A percentile compares a stretch with the other conserved stretches of the same genome.
Evolutionary conservation across 2,113 vertebrate species (phyloP).

Genomic region (Perca schrenkii): DNA sequence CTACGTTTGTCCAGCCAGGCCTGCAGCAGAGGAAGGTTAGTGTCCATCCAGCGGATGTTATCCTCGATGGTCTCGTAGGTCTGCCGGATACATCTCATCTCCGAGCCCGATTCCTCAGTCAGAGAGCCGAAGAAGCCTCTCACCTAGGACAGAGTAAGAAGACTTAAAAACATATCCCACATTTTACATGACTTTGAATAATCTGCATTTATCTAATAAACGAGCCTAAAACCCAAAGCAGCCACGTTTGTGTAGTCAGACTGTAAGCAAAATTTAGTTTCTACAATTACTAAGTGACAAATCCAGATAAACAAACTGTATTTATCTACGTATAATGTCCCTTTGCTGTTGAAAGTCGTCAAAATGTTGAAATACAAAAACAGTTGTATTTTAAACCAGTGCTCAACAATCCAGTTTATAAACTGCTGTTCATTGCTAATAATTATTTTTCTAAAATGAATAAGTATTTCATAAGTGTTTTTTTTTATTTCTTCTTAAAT

Average conservation of each 20-base stretch:
- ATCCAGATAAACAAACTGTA: no score
- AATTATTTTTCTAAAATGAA: neutral
- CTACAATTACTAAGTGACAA: no score
- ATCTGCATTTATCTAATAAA: neutral
- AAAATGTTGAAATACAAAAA: neutral
- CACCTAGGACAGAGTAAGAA: slow-evolving; percentile 76
- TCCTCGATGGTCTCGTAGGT: slow-evolving; percentile 89
- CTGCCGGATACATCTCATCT: slow-evolving; percentile 90
- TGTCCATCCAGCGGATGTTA: slow-evolving; percentile 91
- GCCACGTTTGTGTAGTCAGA: neutral
- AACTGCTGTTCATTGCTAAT: neutral
- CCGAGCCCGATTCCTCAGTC: slow-evolving; percentile 83
- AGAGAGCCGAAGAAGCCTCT: slow-evolving; percentile 88
- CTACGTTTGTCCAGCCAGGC: slow-evolving; percentile 82
- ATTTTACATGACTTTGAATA: neutral
- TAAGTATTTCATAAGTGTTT: no score
- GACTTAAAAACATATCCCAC: neutral
- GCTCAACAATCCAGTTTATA: neutral
- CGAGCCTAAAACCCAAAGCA: neutral
- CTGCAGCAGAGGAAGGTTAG: slow-evolving; percentile 86
- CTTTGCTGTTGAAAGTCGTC: neutral
- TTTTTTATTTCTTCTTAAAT: neutral
- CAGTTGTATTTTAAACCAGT: neutral
- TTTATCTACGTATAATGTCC: neutral
- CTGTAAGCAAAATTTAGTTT: neutral